Base-by-base conservation (phyloP, 2,113 vertebrate species). In the Bubo bubo region DNA sequence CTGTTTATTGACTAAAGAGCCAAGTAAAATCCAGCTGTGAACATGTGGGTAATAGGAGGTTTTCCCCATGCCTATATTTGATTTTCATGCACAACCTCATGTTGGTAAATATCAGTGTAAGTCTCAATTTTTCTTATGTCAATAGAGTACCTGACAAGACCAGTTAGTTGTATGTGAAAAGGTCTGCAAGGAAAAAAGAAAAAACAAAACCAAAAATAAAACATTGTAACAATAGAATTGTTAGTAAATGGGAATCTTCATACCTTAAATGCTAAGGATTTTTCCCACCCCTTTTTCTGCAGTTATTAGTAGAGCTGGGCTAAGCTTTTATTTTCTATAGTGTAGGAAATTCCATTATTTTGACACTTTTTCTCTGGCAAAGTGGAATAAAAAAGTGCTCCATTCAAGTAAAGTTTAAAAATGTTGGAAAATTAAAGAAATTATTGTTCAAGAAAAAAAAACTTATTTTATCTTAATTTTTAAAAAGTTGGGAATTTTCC, bases 1-100 rank as follows among this genome's bases (percentile, higher is more conserved):
- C 92, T 98, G 95, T 93, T 97, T 97, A 95, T 94, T 97, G 96
- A 97, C 97, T 95, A 93, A 97, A 94, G 79, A 96, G 79, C 70
- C 76, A 92, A 97, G 87, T 88, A 92, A 95, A 97, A 95, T 96
- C 91, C 97, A 98, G 95, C 97, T 98, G 96, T 95, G 97, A 97
- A 81, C 97, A 97, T 97, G 97, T 95, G 95, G 97, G 88, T 91
- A 67, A 77, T 88, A 95, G 91, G 94, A 93, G 39, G 35, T 47
- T 95, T 96, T 71, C 72, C 53, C 41, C 50, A 52, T 81, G 93
- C 81, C 68, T 97, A 30, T 92, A 55, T 74, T 93, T 92, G 39
- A 80, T 96, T 89, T 95, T 88, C 39, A 41, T 41, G 81, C 43
- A 74, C 47, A 84, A 56, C 53, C 50, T 95, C 68, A 45, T 85